A percentile compares a stretch with the other conserved stretches of the same genome.
These are phyloP conservation scores for Hydrozoanthus tunicans DNA, from an alignment of 64 coral and sea anemone genomes.

Conservation along the genomic window DNA sequence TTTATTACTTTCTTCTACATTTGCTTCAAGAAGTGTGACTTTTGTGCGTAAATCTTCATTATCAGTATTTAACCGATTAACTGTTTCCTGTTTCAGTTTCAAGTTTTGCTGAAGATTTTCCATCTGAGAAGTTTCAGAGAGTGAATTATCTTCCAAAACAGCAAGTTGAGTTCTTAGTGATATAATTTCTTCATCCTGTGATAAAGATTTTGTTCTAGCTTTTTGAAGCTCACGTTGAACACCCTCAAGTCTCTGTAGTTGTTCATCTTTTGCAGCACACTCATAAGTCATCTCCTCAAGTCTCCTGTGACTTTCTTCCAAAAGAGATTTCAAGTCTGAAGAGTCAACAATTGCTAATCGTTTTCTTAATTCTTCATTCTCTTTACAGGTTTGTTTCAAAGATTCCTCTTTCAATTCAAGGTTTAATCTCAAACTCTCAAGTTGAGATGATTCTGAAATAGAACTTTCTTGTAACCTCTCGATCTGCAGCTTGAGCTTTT, in stretches of 20 bases:
- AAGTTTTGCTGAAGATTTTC: slow-evolving; percentile 85
- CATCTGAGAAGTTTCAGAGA: slow-evolving; percentile 81
- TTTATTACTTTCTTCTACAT: slow-evolving; percentile 31
- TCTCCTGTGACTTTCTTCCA: slow-evolving; percentile 83
- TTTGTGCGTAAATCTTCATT: slow-evolving; percentile 59
- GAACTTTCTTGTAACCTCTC: slow-evolving; percentile 51
- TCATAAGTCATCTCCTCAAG: slow-evolving; percentile 68
- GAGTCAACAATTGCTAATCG: slow-evolving; percentile 67
- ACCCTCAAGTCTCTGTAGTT: slow-evolving; percentile 19
- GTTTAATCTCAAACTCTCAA: slow-evolving; percentile 69
- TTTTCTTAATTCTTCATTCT: slow-evolving; percentile 82
- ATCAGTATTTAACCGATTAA: slow-evolving; percentile 75
- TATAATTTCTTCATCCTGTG: slow-evolving; percentile 49
- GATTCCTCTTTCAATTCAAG: slow-evolving; percentile 72
- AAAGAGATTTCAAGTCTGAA: slow-evolving; percentile 76
- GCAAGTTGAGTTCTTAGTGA: slow-evolving; percentile 67
- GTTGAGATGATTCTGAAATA: slow-evolving; percentile 73
- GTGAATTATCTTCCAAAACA: slow-evolving; percentile 82
- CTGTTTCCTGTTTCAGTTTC: slow-evolving; percentile 80
- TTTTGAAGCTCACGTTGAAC: slow-evolving; percentile 34
- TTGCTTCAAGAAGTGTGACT: slow-evolving; percentile 41
- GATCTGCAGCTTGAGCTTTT: slow-evolving; percentile 70
- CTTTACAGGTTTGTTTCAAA: slow-evolving; percentile 64
- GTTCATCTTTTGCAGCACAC: slow-evolving; percentile 15
- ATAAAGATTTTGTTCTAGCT: slow-evolving; percentile 16